These are phyloP conservation scores for Triplophysa bombifrons DNA, from an alignment of 2,797 vertebrate genomes.

Conservation along the genomic window DNA sequence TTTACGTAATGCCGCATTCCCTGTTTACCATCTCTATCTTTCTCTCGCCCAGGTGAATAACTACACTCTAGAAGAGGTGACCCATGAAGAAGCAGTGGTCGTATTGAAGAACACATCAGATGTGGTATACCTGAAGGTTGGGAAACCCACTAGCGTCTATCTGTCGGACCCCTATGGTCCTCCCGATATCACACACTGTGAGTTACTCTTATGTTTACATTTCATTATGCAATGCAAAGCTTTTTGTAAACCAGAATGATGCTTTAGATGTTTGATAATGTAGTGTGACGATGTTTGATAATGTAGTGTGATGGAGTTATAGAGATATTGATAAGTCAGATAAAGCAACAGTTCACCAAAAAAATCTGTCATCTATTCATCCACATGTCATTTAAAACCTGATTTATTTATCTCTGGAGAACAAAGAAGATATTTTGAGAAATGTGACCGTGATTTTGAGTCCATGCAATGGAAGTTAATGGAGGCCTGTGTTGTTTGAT, in stretches of 20 bases:
- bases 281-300: background rate
- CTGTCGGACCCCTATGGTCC: constrained; percentile 95
- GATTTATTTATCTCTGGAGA: too few relatives aligned
- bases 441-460: too few relatives aligned
- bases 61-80: constrained; percentile 96
- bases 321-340: background rate
- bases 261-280: background rate
- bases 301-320: background rate
- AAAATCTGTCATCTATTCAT: too few relatives aligned
- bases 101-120: constrained; percentile 97
- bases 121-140: constrained; percentile 94
- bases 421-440: too few relatives aligned
- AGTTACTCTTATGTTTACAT: constrained; percentile 69
- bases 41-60: constrained; percentile 86
- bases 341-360: too few relatives aligned
- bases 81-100: constrained; percentile 94
- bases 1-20: constrained; percentile 25
- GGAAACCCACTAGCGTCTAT: constrained; percentile 94
- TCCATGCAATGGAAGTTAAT: too few relatives aligned
- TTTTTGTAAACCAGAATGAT: background rate
- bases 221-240: background rate
- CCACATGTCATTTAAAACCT: too few relatives aligned
- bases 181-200: constrained; percentile 95
- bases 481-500: too few relatives aligned
- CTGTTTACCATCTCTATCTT: constrained; percentile 7